phyloP scores from a whole-genome alignment of 2,113 vertebrate genomes.

The Petroica traversi region DNA sequence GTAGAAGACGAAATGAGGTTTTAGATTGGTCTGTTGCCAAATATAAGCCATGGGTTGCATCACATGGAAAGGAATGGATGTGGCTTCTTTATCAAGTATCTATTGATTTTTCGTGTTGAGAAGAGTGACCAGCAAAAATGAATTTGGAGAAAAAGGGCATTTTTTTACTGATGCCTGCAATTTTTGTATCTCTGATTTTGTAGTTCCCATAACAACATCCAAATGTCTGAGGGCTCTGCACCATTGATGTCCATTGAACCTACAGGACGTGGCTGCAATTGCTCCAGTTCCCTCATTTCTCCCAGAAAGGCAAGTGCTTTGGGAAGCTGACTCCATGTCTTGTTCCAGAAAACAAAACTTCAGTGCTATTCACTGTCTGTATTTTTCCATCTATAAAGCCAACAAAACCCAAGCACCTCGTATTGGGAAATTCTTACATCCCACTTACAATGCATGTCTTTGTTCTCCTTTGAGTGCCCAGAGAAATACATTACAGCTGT shows the following conservation, averaged over 20 bases:
- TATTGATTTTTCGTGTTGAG: neutral
- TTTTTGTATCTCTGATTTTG: slow-evolving; percentile 39
- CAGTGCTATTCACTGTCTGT: neutral
- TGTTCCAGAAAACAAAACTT: neutral
- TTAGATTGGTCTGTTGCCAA: neutral
- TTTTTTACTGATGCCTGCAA: slow-evolving; percentile 28
- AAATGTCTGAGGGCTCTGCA: slow-evolving; percentile 41
- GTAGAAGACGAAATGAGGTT: slow-evolving; percentile 11
- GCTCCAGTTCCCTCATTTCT: neutral
- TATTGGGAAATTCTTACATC: neutral
- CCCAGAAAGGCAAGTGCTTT: neutral
- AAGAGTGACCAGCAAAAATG: slow-evolving; percentile 32
- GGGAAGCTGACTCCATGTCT: neutral
- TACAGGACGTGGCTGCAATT: neutral
- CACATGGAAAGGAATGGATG: neutral
- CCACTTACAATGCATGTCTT: neutral
- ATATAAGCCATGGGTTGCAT: neutral
- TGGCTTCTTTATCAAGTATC: neutral
- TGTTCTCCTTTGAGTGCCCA: neutral
- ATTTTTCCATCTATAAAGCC: neutral
- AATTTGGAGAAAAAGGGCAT: slow-evolving; percentile 24
- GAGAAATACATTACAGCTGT: neutral
- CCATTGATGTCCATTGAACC: neutral
- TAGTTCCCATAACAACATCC: slow-evolving; percentile 72
- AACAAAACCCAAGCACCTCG: neutral